These are phyloP conservation scores for Puma concolor DNA, from an alignment of 2,113 vertebrate genomes.

Conservation along the genomic window DNA sequence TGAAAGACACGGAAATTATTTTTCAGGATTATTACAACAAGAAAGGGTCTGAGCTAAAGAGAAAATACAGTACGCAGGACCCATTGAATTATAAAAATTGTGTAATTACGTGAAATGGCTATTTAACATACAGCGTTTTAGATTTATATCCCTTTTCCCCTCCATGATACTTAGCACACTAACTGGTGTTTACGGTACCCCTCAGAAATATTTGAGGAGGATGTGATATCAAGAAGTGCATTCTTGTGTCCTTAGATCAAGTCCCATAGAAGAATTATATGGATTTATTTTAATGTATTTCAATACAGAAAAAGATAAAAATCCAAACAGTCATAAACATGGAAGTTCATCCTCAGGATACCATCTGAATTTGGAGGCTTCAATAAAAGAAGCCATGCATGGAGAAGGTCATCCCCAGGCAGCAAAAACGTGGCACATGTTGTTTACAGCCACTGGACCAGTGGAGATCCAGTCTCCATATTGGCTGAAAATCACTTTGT, in stretches of 20 bases:
- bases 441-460: background rate
- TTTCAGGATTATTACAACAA: slow-evolving; percentile 7
- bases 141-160: background rate
- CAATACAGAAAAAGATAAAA: background rate
- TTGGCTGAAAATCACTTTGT: too few species aligned
- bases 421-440: background rate
- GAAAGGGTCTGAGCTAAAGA: background rate
- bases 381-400: background rate
- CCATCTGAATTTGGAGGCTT: background rate
- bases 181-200: background rate
- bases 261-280: background rate
- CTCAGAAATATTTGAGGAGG: slow-evolving; percentile 8
- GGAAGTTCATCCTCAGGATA: background rate
- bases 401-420: background rate
- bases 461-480: rapidly evolving
- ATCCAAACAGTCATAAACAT: background rate
- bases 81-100: slow-evolving; percentile 4
- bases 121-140: background rate
- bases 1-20: slow-evolving; percentile 34
- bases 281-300: slow-evolving; percentile 10
- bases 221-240: background rate
- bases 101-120: background rate
- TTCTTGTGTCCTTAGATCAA: background rate
- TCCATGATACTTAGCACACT: background rate
- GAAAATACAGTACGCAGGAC: background rate